Evolutionary conservation across 2,888 invertebrate genomes (phyloP).

Genomic region (Yponomeuta plumbellus): DNA sequence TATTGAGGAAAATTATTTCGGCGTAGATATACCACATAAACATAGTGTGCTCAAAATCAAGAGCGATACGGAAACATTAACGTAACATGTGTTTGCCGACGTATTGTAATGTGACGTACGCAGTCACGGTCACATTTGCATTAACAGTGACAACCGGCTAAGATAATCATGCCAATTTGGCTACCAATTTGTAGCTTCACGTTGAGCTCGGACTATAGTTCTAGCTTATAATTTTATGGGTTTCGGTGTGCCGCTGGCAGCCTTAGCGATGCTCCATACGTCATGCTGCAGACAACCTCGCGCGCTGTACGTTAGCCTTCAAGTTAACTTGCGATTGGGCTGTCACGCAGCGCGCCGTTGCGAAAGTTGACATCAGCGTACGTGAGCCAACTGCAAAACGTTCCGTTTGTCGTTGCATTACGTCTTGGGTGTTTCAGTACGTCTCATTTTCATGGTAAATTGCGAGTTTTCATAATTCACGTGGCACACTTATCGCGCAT

Average conservation of each 20-base stretch:
- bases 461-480: not conserved
- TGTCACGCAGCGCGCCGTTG: slow-evolving; percentile 62
- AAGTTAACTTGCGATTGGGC: slow-evolving; percentile 58
- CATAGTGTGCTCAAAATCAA: no score
- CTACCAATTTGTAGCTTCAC: no score
- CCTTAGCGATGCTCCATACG: not conserved
- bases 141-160: no score
- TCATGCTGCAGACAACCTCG: slow-evolving; percentile 21
- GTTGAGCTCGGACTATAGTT: no score
- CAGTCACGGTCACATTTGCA: no score
- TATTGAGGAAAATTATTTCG: no score
- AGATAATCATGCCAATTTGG: no score
- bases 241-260: not conserved
- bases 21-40: no score
- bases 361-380: slow-evolving; percentile 69
- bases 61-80: no score
- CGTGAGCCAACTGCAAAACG: slow-evolving; percentile 62
- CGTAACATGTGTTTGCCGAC: no score
- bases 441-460: not conserved
- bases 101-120: no score
- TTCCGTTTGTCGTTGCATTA: slow-evolving; percentile 42
- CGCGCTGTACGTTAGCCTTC: slow-evolving; percentile 58
- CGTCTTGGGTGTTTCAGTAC: slow-evolving; percentile 3
- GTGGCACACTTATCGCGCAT: not conserved
- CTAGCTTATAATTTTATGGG: not conserved